Evolutionary conservation across 2,888 invertebrate genomes (phyloP), one percentile per base, ranked within the genome.

Genomic region (Pheosia gnoma): DNA sequence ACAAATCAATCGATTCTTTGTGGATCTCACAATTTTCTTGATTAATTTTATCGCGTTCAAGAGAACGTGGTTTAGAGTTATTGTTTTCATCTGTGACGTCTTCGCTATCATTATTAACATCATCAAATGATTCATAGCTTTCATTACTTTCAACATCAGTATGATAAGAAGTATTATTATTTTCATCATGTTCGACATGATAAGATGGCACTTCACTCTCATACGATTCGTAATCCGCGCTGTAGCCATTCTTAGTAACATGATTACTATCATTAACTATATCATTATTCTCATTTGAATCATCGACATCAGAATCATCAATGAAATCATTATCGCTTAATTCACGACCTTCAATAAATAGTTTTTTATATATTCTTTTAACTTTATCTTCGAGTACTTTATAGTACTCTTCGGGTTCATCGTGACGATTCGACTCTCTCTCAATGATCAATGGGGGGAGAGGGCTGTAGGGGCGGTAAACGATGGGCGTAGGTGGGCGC

Each of bases 361-460:
- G 52, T 41, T 72, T 75, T 51, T 58, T 69, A 57, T 84, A 80
- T 4, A 79, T 25, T 5, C 58, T 75, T 58, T 58, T 70, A 11
- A 85, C 77, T 58, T 73, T 77, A 5, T 38, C 61, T 5, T 72
- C 68, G 0, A 86, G 65, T 2, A 63, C 57, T 6, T n/a, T 7
- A 53, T 86, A 87, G 59, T 63, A 81, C 49, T 79, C 76, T 7
- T 75, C 72, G 0, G 82, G 70, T 0, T 84, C 74, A 38, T 82
- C 83, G 43, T 82, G 80, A 6, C 63, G 72, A 52, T 83, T 72
- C 0, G 78, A 77, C 5, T 65, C 62, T 38, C 45, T 61, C 41
- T 86, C 86, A 1, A 86, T 78, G 8, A 82, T 77, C 0, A 86
- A 67, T 0, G 80, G 78, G 0, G 85, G 85, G 0, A 84, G 62